Percentiles rank a stretch among this genome's conserved stretches.
These are phyloP conservation scores for Tapera naevia DNA, from an alignment of 2,797 vertebrate genomes.

Conservation along the genomic window DNA sequence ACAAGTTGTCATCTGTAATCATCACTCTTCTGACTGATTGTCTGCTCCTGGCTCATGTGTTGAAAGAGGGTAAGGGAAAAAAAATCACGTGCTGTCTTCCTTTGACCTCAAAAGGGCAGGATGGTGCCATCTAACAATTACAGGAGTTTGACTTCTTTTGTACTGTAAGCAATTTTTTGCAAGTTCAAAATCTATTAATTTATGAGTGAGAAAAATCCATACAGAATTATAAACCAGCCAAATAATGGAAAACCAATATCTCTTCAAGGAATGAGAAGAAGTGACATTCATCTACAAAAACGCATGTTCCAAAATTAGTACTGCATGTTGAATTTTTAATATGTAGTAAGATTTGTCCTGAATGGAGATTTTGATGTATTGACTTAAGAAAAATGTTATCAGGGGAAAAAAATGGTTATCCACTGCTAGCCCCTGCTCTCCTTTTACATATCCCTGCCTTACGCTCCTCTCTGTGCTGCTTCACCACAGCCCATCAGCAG, in stretches of 20 bases:
- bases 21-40: slow-evolving; percentile 42
- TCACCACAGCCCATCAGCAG: background rate
- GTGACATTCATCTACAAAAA: background rate
- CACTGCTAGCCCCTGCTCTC: background rate
- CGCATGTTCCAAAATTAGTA: background rate
- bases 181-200: background rate
- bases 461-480: background rate
- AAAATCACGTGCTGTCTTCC: background rate
- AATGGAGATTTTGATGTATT: background rate
- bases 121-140: background rate
- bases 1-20: slow-evolving; percentile 52
- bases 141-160: background rate
- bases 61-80: background rate
- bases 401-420: background rate
- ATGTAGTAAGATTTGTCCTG: background rate
- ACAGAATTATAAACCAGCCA: background rate
- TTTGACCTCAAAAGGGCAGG: slow-evolving; percentile 5
- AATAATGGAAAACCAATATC: background rate
- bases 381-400: background rate
- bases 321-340: background rate
- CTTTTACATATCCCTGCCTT: background rate
- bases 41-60: slow-evolving; percentile 21
- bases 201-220: background rate
- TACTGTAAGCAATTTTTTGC: background rate
- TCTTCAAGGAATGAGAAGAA: background rate